Evolutionary conservation across 2,888 invertebrate species (phyloP).

Genomic region (Macrophya annulata): DNA sequence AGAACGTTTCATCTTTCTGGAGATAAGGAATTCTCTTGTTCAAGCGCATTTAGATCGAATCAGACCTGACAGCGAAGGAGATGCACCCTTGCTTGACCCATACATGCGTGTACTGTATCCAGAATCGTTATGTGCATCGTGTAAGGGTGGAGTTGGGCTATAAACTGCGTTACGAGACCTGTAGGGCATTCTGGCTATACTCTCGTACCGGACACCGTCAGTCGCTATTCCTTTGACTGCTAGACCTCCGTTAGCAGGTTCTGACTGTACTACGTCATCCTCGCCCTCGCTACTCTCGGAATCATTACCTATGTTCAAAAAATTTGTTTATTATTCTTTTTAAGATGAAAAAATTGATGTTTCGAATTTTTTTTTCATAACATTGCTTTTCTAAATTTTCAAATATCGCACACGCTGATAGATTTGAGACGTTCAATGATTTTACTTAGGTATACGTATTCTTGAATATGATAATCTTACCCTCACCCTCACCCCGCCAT

Average conservation of each 20-base stretch:
- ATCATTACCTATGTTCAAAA: slow-evolving; percentile 67
- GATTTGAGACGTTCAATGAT: too few species aligned
- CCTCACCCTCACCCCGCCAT: slow-evolving; percentile 71
- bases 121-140: slow-evolving; percentile 90
- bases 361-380: not conserved
- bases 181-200: slow-evolving; percentile 75
- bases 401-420: too few species aligned
- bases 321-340: not conserved
- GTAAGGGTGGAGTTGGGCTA: slow-evolving; percentile 79
- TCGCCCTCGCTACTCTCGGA: slow-evolving; percentile 75
- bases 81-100: slow-evolving; percentile 89
- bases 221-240: slow-evolving; percentile 66
- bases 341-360: not conserved
- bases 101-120: slow-evolving; percentile 93
- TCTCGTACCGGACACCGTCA: slow-evolving; percentile 71
- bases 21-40: not conserved
- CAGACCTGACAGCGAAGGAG: slow-evolving; percentile 85
- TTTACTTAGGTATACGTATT: too few species aligned
- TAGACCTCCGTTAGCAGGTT: slow-evolving; percentile 66
- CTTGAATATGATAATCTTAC: slow-evolving; percentile 52
- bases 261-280: slow-evolving; percentile 68
- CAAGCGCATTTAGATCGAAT: slow-evolving; percentile 22
- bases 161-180: slow-evolving; percentile 81
- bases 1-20: not conserved
- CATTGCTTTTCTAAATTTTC: not conserved